A percentile compares a stretch with the other conserved stretches of the same genome.
These are phyloP conservation scores for Pavo muticus DNA, from an alignment of 2,113 vertebrate genomes.

Conservation along the genomic window DNA sequence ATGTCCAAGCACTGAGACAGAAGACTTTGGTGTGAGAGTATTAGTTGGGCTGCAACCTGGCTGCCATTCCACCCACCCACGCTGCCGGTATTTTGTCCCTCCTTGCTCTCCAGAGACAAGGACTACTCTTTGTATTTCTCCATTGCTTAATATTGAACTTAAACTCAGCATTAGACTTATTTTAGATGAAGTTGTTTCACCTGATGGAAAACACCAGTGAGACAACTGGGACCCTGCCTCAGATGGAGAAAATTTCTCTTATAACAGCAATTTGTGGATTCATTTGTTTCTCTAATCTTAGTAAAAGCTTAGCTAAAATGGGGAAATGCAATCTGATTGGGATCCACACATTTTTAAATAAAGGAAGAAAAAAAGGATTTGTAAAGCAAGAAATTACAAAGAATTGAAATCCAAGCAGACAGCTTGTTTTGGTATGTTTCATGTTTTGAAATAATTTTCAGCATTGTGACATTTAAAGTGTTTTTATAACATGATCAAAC, in stretches of 20 bases:
- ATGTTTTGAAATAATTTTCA: not conserved
- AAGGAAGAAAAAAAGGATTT: not conserved
- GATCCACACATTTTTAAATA: not conserved
- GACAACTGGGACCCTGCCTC: not conserved
- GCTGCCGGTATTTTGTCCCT: not conserved
- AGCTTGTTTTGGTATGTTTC: fast-evolving
- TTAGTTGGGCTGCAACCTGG: fast-evolving
- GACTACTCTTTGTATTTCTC: not conserved
- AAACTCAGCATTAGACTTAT: not conserved
- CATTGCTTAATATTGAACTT: not conserved
- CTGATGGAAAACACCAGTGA: not conserved
- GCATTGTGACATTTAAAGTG: not conserved
- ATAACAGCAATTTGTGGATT: not conserved
- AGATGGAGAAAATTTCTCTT: not conserved
- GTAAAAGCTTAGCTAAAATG: not conserved
- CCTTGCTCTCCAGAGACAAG: not conserved
- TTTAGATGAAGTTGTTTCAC: not conserved
- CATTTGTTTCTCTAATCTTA: not conserved
- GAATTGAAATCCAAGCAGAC: fast-evolving
- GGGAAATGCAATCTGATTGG: not conserved
- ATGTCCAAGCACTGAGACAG: not conserved
- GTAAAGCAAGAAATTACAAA: not conserved
- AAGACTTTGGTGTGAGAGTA: not conserved
- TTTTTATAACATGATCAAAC: not conserved
- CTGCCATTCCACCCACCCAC: not conserved